A percentile compares a stretch with the other conserved stretches of the same genome.
Evolutionary conservation across 2,888 invertebrate genomes (phyloP).

Genomic region (Tetheella fluctuosa): DNA sequence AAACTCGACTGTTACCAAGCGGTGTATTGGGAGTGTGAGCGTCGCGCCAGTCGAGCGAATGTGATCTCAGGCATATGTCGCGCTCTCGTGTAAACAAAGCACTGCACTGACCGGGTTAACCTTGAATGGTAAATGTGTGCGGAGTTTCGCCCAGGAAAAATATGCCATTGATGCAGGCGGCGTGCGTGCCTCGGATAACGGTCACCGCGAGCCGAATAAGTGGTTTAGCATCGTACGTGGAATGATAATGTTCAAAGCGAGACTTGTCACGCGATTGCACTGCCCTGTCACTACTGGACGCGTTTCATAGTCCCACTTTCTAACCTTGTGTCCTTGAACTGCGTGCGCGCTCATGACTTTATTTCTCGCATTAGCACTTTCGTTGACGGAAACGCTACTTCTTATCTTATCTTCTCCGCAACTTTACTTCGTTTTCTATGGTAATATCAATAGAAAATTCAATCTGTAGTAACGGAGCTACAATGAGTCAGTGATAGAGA

Average conservation of each 20-base stretch:
- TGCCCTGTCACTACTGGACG: slow-evolving; percentile 63
- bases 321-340: slow-evolving; percentile 70
- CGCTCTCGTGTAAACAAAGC: slow-evolving; percentile 75
- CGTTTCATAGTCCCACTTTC: slow-evolving; percentile 72
- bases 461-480: slow-evolving; percentile 14
- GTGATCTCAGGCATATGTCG: slow-evolving; percentile 45
- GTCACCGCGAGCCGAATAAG: slow-evolving; percentile 80
- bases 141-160: slow-evolving; percentile 80
- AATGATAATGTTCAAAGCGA: slow-evolving; percentile 76
- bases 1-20: slow-evolving; percentile 40
- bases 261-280: slow-evolving; percentile 73
- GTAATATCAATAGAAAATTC: slow-evolving; percentile 1
- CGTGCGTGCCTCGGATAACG: slow-evolving; percentile 81
- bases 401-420: slow-evolving; percentile 17
- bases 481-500: slow-evolving; percentile 29
- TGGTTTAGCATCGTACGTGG: slow-evolving; percentile 79
- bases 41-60: slow-evolving; percentile 41
- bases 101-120: slow-evolving; percentile 80
- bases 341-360: slow-evolving; percentile 20
- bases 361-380: slow-evolving; percentile 20
- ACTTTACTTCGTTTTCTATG: slow-evolving; percentile 25
- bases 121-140: slow-evolving; percentile 80
- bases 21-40: slow-evolving; percentile 37
- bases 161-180: slow-evolving; percentile 81
- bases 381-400: slow-evolving; percentile 10